These are phyloP conservation scores for Trissoscelio sp. DNA, from an alignment of 2,888 invertebrate genomes.

Conservation along the genomic window DNA sequence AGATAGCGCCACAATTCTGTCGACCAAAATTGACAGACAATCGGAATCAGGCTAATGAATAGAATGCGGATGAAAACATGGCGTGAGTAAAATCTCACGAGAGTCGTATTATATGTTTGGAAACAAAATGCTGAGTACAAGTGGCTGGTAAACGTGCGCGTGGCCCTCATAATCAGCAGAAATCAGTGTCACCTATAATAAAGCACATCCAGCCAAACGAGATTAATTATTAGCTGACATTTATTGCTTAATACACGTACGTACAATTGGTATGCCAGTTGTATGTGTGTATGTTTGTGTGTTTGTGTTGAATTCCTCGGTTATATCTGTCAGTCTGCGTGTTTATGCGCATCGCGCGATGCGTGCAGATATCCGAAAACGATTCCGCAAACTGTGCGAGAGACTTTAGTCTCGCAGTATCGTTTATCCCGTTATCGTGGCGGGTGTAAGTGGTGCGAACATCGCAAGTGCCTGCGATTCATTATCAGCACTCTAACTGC, in stretches of 20 bases:
- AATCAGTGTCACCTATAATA: slow-evolving; percentile 68
- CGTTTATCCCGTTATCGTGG: slow-evolving; percentile 66
- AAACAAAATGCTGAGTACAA: slow-evolving; percentile 54
- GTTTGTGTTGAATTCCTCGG: background rate
- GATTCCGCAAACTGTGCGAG: slow-evolving; percentile 43
- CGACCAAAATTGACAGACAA: slow-evolving; percentile 54
- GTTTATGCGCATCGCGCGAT: slow-evolving; percentile 37
- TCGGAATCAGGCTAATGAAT: slow-evolving; percentile 45
- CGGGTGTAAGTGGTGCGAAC: slow-evolving; percentile 66
- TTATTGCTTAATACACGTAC: slow-evolving; percentile 69
- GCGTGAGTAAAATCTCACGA: slow-evolving; percentile 40
- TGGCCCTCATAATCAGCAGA: slow-evolving; percentile 60
- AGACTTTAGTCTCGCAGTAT: slow-evolving; percentile 59
- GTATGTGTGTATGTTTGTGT: background rate
- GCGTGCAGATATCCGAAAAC: slow-evolving; percentile 63
- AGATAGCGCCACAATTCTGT: slow-evolving; percentile 13
- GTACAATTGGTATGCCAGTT: slow-evolving; percentile 4
- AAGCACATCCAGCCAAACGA: slow-evolving; percentile 68
- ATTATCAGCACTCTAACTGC: slow-evolving; percentile 44
- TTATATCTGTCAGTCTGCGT: background rate
- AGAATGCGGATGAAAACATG: slow-evolving; percentile 45
- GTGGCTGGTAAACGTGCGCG: slow-evolving; percentile 40
- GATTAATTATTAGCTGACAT: slow-evolving; percentile 72
- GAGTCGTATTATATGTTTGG: slow-evolving; percentile 32
- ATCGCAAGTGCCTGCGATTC: slow-evolving; percentile 54